Percentiles rank a stretch among this genome's conserved stretches.
Conservation (phyloP, 2,113 vertebrate species). For the Chlorodrepanis virens region DNA sequence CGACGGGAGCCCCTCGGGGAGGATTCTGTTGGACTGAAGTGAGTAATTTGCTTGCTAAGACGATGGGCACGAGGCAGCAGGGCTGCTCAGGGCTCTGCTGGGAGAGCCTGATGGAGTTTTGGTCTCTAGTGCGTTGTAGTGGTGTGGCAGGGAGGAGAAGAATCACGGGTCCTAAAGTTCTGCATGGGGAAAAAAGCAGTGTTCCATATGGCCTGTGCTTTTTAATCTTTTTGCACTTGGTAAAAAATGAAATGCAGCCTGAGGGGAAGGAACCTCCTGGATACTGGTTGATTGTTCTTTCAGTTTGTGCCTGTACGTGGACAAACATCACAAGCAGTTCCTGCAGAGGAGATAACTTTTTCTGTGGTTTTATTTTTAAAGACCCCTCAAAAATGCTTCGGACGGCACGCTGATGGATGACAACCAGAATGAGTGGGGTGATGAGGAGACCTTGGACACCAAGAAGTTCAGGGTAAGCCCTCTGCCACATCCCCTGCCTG, state of each 20-base stretch:
- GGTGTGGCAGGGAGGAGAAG: background rate
- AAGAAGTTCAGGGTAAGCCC: constrained; percentile 91
- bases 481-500: background rate
- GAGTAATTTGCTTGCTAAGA: constrained; percentile 67
- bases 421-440: constrained; percentile 92
- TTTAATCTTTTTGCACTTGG: background rate
- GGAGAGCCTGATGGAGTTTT: accelerated
- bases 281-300: background rate
- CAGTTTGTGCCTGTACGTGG: background rate
- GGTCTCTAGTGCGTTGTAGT: accelerated
- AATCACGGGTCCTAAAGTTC: background rate
- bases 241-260: background rate
- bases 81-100: background rate
- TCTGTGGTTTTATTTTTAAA: constrained; percentile 38
- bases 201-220: background rate
- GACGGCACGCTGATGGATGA: constrained; percentile 94
- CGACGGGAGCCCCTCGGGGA: constrained; percentile 93
- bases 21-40: constrained; percentile 97
- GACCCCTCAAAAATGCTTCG: constrained; percentile 90
- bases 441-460: constrained; percentile 84
- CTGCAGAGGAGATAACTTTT: background rate
- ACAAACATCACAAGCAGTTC: background rate
- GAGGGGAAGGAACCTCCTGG: background rate
- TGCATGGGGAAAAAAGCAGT: background rate
- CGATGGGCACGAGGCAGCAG: accelerated